These are phyloP conservation scores for Microctenopoma steveboyesi DNA, from an alignment of 2,797 vertebrate species.

Conservation along the genomic window DNA sequence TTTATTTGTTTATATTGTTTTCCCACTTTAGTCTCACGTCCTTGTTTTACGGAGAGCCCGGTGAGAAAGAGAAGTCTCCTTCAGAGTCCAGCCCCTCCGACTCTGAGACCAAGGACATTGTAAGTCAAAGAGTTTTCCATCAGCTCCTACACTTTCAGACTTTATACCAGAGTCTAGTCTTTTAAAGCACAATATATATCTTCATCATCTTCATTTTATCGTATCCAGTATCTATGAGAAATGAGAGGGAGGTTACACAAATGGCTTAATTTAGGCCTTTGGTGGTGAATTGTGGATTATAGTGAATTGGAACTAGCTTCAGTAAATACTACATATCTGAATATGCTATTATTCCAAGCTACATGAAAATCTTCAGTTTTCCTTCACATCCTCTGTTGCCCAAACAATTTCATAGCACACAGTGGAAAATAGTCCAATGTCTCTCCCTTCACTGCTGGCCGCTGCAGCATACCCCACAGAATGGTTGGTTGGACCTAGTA, in stretches of 20 bases:
- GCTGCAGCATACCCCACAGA: background rate
- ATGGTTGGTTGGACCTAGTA: background rate
- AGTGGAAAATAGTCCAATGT: conserved; percentile 8
- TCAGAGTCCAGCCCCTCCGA: conserved; percentile 92
- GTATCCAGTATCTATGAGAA: background rate
- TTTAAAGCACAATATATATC: background rate
- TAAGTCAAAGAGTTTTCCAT: conserved; percentile 39
- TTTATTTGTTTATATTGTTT: conserved; percentile 26
- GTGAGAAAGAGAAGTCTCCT: conserved; percentile 96
- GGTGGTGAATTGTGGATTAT: no score
- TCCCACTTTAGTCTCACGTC: conserved; percentile 88
- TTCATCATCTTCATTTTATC: background rate
- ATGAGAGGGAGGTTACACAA: background rate
- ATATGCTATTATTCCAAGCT: no score
- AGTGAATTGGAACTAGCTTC: no score
- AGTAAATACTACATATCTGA: no score
- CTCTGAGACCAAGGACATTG: conserved; percentile 88
- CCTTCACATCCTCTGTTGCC: background rate
- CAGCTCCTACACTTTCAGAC: background rate
- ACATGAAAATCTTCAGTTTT: background rate
- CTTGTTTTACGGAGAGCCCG: conserved; percentile 95
- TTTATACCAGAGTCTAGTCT: background rate
- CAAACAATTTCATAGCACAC: background rate
- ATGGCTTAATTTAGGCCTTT: no score
- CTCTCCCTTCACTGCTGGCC: background rate